Conservation (phyloP, 37 sponge, comb jelly and placozoan genomes). For the Geodia barretti region DNA sequence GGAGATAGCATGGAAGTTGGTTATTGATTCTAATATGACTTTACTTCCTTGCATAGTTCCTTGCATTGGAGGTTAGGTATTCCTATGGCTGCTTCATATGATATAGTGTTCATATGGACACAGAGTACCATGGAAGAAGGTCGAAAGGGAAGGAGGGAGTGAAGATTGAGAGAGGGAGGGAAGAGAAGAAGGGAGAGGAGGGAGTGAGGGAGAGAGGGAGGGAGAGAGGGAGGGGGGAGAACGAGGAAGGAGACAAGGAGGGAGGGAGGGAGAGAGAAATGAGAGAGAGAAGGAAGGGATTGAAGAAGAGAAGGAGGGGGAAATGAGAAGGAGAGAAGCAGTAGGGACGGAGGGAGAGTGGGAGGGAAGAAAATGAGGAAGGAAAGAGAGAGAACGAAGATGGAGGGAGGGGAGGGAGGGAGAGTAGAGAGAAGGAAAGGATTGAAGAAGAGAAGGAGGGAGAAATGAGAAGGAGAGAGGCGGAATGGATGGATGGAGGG, state of each 20-base stretch:
- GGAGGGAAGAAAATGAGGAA: not conserved
- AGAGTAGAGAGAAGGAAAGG: not conserved
- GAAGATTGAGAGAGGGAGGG: not conserved
- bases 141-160: not conserved
- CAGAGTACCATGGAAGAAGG: not conserved
- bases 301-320: slow-evolving; percentile 4
- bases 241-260: not conserved
- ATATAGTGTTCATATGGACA: not conserved
- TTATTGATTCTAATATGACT: no score
- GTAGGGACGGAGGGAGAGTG: not conserved
- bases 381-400: not conserved
- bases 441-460: not conserved
- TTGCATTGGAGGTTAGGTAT: no score
- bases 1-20: no score
- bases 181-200: not conserved
- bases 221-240: not conserved
- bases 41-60: no score
- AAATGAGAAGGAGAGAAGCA: not conserved
- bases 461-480: not conserved
- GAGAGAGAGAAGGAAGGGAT: not conserved
- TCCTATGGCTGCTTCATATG: no score
- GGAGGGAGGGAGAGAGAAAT: not conserved
- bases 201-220: not conserved
- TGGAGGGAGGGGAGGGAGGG: not conserved
- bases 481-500: not conserved